Evolutionary conservation across 2,888 invertebrate genomes (phyloP).

Genomic region (Macrophya alboannulata): DNA sequence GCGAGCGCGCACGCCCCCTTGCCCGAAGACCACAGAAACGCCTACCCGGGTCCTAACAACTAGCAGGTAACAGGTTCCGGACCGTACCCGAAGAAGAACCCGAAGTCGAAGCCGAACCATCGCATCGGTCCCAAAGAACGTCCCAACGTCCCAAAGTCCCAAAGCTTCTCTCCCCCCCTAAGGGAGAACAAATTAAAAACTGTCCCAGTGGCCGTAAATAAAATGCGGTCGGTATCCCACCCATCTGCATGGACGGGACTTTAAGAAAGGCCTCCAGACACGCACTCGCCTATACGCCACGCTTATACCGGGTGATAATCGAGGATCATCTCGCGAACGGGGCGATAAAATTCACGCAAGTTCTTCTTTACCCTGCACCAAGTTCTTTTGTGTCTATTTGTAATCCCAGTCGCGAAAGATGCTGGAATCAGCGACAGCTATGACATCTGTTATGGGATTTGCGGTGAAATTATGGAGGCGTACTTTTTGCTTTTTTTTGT

Average conservation of each 20-base stretch:
- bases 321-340: not conserved
- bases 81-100: conserved; percentile 52
- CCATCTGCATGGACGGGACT: conserved; percentile 73
- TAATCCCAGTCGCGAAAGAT: not conserved
- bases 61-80: conserved; percentile 61
- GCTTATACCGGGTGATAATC: conserved; percentile 73
- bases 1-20: conserved; percentile 70
- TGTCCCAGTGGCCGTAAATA: conserved; percentile 80
- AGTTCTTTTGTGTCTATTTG: not conserved
- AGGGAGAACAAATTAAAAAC: conserved; percentile 80
- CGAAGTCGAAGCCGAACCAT: conserved; percentile 55
- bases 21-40: conserved; percentile 76
- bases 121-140: conserved; percentile 42
- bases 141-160: conserved; percentile 59
- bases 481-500: not conserved
- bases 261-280: conserved; percentile 75
- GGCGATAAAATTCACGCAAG: not conserved
- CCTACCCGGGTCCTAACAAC: conserved; percentile 75
- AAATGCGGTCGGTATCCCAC: conserved; percentile 77
- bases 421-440: not conserved
- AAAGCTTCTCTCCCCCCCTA: conserved; percentile 66
- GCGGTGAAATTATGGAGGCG: not conserved
- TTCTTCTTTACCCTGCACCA: not conserved
- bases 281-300: conserved; percentile 72
- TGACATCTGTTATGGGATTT: not conserved